These are phyloP conservation scores for Miichthys miiuy DNA, from an alignment of 2,797 vertebrate species.

Conservation along the genomic window DNA sequence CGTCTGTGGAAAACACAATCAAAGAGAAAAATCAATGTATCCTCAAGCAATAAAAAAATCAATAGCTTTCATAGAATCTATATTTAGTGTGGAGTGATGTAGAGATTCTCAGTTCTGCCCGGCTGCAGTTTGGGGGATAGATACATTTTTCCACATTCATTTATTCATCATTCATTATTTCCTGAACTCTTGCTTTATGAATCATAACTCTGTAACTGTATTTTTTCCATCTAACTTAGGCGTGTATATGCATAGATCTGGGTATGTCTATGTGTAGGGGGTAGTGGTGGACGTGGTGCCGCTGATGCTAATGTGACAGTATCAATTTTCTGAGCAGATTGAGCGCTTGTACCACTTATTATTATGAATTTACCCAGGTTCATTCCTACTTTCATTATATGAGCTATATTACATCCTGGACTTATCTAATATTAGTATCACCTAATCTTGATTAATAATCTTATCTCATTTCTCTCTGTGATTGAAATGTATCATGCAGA, in stretches of 20 bases:
- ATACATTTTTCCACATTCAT: conserved; percentile 45
- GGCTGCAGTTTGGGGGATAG: conserved; percentile 44
- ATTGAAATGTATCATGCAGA: conserved; percentile 72
- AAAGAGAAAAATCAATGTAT: conserved; percentile 79
- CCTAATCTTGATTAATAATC: conserved; percentile 82
- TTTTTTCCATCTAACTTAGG: conserved; percentile 10
- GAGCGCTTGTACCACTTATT: conserved; percentile 58
- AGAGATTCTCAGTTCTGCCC: conserved; percentile 51
- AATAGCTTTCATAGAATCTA: conserved; percentile 77
- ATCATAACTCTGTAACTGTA: conserved; percentile 39
- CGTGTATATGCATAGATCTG: conserved; percentile 18
- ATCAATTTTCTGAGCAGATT: conserved; percentile 59
- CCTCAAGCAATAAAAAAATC: conserved; percentile 80
- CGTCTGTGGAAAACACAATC: conserved; percentile 75
- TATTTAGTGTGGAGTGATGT: conserved; percentile 70
- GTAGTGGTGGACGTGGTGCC: conserved; percentile 12
- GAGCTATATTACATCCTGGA: conserved; percentile 70
- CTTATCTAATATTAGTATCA: conserved; percentile 75
- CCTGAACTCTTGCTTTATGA: conserved; percentile 47
- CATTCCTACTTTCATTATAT: conserved; percentile 63
- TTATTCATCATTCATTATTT: conserved; percentile 64
- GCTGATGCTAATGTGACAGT: conserved; percentile 28
- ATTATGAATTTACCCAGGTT: conserved; percentile 54
- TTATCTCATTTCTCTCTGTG: conserved; percentile 68
- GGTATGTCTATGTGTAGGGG: conserved; percentile 13